Percentiles rank a stretch among this genome's conserved stretches.
phyloP scores from a whole-genome alignment of 2,113 vertebrate genomes.

The Odocoileus hemionus region DNA sequence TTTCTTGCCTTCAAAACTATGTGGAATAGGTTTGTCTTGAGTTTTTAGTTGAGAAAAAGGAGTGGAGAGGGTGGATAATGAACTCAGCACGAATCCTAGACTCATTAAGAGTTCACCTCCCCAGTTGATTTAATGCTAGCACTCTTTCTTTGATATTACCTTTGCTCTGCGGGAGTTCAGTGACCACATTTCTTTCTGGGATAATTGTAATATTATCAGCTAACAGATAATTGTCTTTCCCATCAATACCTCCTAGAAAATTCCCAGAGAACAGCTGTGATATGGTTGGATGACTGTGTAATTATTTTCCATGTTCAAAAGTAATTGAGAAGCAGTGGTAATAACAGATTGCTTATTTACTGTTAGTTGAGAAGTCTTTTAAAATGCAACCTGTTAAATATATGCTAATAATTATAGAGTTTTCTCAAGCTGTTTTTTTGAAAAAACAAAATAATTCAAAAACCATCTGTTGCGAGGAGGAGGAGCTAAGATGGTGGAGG shows the following conservation, averaged over 20 bases:
- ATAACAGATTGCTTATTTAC: slow-evolving; percentile 56
- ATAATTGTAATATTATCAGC: neutral
- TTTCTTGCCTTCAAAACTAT: neutral
- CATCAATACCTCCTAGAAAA: slow-evolving; percentile 18
- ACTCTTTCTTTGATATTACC: slow-evolving; percentile 17
- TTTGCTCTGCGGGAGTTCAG: neutral
- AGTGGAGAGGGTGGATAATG: neutral
- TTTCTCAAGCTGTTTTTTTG: neutral
- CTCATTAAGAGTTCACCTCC: neutral
- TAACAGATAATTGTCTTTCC: neutral
- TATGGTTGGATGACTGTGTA: neutral
- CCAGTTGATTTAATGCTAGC: neutral
- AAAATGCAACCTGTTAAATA: neutral
- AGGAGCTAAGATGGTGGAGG: no score
- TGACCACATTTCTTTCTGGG: slow-evolving; percentile 25
- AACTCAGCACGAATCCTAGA: neutral
- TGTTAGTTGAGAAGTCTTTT: neutral
- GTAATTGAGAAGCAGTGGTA: slow-evolving; percentile 48
- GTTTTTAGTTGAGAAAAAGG: neutral
- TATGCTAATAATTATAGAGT: neutral
- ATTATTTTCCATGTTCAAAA: slow-evolving; percentile 1
- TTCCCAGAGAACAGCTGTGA: neutral
- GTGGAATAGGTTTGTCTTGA: neutral
- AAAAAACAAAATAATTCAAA: neutral
- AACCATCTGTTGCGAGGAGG: neutral